phyloP scores from a whole-genome alignment of 2,113 vertebrate genomes.

The Grammomys dolichurus region DNA sequence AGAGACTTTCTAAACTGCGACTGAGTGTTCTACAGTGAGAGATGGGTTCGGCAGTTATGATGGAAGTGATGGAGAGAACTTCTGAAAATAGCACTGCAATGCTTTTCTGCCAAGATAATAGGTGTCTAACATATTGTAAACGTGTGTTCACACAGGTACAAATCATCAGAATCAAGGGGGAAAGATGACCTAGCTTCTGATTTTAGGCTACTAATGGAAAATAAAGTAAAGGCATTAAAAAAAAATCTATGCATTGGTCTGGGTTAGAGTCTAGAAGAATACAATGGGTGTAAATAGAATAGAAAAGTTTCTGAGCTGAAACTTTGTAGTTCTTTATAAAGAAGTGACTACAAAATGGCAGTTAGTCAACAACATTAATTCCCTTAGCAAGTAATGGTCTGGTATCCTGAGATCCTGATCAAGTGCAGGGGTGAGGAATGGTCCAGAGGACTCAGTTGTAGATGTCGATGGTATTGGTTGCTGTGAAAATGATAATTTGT shows the following conservation, averaged over 20 bases:
- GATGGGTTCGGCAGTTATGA: background rate
- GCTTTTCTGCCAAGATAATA: background rate
- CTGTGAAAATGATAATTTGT: background rate
- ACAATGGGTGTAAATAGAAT: background rate
- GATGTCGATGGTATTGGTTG: background rate
- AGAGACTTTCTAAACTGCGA: background rate
- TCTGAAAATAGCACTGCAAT: background rate
- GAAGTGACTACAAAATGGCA: background rate
- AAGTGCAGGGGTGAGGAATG: background rate
- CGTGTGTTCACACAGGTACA: background rate
- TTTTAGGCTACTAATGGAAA: background rate
- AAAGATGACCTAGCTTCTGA: background rate
- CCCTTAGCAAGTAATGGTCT: background rate
- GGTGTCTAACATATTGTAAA: background rate
- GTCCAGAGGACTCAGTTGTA: background rate
- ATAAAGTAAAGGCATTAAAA: background rate
- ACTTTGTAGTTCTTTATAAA: background rate
- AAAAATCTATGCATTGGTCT: background rate
- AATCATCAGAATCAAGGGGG: background rate
- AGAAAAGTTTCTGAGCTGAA: background rate
- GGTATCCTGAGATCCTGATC: background rate
- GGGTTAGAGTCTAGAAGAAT: background rate
- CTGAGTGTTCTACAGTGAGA: background rate
- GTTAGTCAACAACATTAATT: background rate
- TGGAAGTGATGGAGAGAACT: background rate